phyloP scores from a whole-genome alignment of 2,888 invertebrate genomes.

The Alloplasta piceator region DNA sequence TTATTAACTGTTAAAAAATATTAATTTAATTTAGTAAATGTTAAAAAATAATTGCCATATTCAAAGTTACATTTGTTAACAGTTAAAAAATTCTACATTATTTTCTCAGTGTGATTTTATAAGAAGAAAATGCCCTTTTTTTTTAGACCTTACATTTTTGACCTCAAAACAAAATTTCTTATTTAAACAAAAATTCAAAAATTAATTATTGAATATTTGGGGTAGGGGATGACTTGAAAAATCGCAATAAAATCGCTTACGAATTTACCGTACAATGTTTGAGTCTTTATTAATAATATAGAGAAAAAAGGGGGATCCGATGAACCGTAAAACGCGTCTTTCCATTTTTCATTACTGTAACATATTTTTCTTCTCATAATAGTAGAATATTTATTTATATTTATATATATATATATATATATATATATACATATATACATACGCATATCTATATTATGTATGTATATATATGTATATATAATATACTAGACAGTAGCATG shows the following conservation, averaged over 20 bases:
- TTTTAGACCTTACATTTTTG: no score
- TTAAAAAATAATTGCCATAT: no score
- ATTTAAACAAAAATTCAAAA: no score
- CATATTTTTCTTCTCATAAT: slow-evolving; percentile 75
- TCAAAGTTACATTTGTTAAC: no score
- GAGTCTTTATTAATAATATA: slow-evolving; percentile 66
- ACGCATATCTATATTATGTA: no score
- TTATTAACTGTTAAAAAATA: no score
- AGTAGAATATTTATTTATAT: slow-evolving; percentile 74
- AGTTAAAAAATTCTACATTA: no score
- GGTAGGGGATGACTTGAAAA: slow-evolving; percentile 1
- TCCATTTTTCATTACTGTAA: slow-evolving; percentile 78
- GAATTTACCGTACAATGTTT: slow-evolving; percentile 67
- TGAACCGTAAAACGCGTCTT: slow-evolving; percentile 72
- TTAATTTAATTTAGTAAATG: no score
- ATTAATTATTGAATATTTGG: no score
- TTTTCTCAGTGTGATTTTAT: no score
- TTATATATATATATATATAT: slow-evolving; percentile 74
- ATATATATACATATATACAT: slow-evolving; percentile 20
- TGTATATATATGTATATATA: slow-evolving; percentile 39
- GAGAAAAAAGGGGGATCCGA: slow-evolving; percentile 58
- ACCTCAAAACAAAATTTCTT: no score
- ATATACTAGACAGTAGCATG: slow-evolving; percentile 67
- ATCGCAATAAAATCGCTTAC: slow-evolving; percentile 32
- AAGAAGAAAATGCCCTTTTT: no score